These are phyloP conservation scores for Cranoglanis bouderius DNA, from an alignment of 2,113 vertebrate species.

Conservation along the genomic window DNA sequence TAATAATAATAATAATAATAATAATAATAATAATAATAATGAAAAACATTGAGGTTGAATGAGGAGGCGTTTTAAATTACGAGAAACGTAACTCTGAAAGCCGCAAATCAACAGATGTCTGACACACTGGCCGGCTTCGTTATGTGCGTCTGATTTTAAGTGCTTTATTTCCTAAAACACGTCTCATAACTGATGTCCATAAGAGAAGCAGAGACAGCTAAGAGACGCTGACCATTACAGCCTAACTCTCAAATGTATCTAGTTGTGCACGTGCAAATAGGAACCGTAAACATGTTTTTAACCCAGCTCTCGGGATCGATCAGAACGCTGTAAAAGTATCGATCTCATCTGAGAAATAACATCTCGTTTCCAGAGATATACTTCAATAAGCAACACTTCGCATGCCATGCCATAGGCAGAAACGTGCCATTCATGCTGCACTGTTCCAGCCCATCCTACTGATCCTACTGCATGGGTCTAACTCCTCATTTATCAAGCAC, in stretches of 20 bases:
- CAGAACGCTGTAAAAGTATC: constrained; percentile 1
- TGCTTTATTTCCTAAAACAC: neutral
- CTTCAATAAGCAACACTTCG: neutral
- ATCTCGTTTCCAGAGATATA: neutral
- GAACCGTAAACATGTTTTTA: neutral
- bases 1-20: too few species aligned
- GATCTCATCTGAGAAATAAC: neutral
- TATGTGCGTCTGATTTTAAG: neutral
- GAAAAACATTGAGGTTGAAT: neutral
- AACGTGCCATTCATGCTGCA: neutral
- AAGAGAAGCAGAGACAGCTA: neutral
- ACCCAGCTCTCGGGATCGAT: neutral
- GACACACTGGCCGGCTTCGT: neutral
- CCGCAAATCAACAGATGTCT: neutral
- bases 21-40: too few species aligned
- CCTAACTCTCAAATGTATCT: neutral
- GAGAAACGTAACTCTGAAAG: neutral
- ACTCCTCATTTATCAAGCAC: neutral
- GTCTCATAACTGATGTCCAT: constrained; percentile 12
- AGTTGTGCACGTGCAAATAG: neutral
- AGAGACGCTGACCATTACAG: neutral
- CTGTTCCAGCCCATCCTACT: neutral
- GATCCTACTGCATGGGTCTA: neutral
- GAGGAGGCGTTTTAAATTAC: neutral
- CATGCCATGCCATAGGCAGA: neutral